Conservation (phyloP, 2,797 vertebrate species). For the Avahi laniger region DNA sequence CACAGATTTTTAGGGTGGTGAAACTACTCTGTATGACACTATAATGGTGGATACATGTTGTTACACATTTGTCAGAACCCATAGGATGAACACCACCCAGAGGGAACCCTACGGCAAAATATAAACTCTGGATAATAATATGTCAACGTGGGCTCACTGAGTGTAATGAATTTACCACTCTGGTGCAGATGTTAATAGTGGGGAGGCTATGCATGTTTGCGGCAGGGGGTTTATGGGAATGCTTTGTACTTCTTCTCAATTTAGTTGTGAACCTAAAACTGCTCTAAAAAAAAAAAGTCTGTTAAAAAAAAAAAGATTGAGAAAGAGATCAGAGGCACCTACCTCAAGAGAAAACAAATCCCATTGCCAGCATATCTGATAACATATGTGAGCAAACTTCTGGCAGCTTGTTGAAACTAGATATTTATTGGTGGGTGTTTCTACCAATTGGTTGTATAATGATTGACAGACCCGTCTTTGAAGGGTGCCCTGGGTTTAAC, state of each 20-base stretch:
- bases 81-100: neutral
- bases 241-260: neutral
- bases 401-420: neutral
- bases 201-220: fast-evolving
- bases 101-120: neutral
- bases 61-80: neutral
- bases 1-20: neutral
- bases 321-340: neutral
- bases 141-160: neutral
- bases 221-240: too few relatives aligned
- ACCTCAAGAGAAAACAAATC: neutral
- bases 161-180: neutral
- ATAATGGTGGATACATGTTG: neutral
- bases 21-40: neutral
- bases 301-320: neutral
- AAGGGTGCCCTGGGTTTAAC: neutral
- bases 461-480: neutral
- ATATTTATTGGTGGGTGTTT: neutral
- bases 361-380: neutral
- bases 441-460: neutral
- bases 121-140: neutral
- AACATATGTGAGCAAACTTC: neutral
- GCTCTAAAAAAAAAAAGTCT: neutral
- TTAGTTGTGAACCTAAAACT: neutral
- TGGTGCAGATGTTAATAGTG: neutral